A percentile compares a stretch with the other conserved stretches of the same genome.
These are phyloP conservation scores for Clunio marinus DNA, from an alignment of 2,888 invertebrate species.

Conservation along the genomic window DNA sequence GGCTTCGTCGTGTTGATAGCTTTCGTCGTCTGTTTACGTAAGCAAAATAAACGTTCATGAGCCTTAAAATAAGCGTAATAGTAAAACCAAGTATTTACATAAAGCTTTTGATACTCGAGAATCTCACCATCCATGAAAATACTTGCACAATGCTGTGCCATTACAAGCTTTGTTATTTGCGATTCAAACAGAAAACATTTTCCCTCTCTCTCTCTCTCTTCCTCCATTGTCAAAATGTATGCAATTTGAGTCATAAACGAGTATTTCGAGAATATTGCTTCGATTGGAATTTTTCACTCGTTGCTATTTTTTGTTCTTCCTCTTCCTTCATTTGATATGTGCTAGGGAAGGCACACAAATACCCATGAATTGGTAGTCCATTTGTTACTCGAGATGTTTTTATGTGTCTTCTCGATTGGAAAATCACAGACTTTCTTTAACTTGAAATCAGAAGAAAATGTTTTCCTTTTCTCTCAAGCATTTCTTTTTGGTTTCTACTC, in stretches of 20 bases:
- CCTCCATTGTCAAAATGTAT: constrained; percentile 20
- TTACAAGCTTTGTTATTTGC: constrained; percentile 2
- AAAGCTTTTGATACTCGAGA: constrained; percentile 25
- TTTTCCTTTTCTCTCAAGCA: not conserved
- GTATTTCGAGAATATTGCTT: not conserved
- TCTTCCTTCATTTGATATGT: no score
- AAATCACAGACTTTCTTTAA: constrained; percentile 15
- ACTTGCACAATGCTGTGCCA: not conserved
- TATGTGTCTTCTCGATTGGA: constrained; percentile 21
- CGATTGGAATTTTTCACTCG: not conserved
- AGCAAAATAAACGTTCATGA: constrained; percentile 5
- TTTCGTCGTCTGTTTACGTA: not conserved
- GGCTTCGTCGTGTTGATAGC: not conserved
- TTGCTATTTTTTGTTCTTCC: no score
- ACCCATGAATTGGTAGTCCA: constrained; percentile 17
- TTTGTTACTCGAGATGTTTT: constrained; percentile 36
- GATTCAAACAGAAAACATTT: not conserved
- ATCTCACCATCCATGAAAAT: not conserved
- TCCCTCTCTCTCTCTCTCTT: not conserved
- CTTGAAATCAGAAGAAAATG: not conserved
- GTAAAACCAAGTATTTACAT: constrained; percentile 13
- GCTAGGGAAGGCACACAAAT: not conserved
- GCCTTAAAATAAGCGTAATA: constrained; percentile 18
- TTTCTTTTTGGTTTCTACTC: not conserved
- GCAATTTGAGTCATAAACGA: constrained; percentile 39